Base-by-base conservation (phyloP, 2,888 invertebrate genomes). In the Pyrrhosoma nymphula region DNA sequence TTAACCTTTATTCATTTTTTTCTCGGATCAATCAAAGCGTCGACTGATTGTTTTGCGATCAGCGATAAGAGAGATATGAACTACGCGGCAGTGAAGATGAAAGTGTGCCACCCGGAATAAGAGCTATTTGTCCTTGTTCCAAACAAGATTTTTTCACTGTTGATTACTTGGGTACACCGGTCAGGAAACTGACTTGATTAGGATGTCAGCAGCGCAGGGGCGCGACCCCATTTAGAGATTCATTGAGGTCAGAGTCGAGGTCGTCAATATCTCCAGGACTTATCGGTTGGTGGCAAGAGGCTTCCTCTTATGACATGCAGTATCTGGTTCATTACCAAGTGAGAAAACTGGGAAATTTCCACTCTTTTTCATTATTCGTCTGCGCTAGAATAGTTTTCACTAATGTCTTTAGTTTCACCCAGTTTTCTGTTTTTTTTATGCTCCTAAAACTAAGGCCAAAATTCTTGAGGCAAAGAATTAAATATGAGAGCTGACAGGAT, bases 211-310 rank as follows among this genome's bases (percentile, higher is more conserved):
- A 82, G 82, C 82, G 2, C 14, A 26, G 35, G 82, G 35, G 82
- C 82, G 18, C 82, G 82, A 82, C 82, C 82, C 26, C 82, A 82
- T 35, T 82, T 4, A 4, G 69, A 26, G 69, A 60, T 60, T 1
- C 69, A 35, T 35, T 82, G 82, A 82, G 82, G 82, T 82, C 82
- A 82, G 30, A 82, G 82, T 82, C 82, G 82, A 82, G 82, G 82
- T 82, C 82, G 35, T n/a, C 14, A 14, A 82, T 82, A 82, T 35
- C 82, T 30, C 82, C 6, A 35, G 26, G 82, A 82, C 18, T 35
- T 35, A 82, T 82, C 82, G 82, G 35, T 82, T 18, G 82, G 35
- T 82, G 14, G 82, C 14, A 16, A 14, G 35, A n/a, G 30, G 30
- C 14, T 82, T 35, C 82, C 30, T 18, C 69, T 16, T 35, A 35